These are phyloP conservation scores for Arctocebus calabarensis DNA, from an alignment of 2,797 vertebrate genomes.

Conservation along the genomic window DNA sequence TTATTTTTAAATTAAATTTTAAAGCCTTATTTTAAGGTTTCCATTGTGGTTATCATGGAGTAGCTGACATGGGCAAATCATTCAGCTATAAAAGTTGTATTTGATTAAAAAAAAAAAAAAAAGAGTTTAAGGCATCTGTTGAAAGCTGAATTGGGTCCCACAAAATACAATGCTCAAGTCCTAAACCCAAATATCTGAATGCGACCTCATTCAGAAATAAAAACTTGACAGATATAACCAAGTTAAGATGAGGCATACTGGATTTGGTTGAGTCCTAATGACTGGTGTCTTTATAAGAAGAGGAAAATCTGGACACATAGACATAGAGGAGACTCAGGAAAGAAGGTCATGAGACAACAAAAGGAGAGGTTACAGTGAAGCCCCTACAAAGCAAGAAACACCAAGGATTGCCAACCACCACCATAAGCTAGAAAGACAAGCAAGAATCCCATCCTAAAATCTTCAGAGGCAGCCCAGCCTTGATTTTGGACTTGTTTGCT, in stretches of 20 bases:
- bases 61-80: not conserved
- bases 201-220: conserved; percentile 1
- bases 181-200: not conserved
- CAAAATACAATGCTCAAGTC: conserved; percentile 13
- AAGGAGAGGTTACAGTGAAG: not conserved
- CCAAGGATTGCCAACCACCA: not conserved
- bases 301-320: not conserved
- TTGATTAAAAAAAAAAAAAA: not conserved
- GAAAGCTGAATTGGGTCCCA: not conserved
- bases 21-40: conserved; percentile 29
- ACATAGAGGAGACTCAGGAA: not conserved
- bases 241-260: not conserved
- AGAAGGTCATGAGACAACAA: not conserved
- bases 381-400: not conserved
- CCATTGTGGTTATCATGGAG: not conserved
- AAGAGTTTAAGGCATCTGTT: not conserved
- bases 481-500: not conserved
- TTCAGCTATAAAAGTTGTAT: not conserved
- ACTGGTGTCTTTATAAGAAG: not conserved
- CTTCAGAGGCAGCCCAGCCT: not conserved
- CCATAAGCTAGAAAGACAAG: not conserved
- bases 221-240: not conserved
- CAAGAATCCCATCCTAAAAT: not conserved
- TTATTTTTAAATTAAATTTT: conserved; percentile 6
- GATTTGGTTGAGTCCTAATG: not conserved